These are phyloP conservation scores for Pristionchus fissidentatus DNA, from an alignment of 2,888 invertebrate genomes.

Conservation along the genomic window DNA sequence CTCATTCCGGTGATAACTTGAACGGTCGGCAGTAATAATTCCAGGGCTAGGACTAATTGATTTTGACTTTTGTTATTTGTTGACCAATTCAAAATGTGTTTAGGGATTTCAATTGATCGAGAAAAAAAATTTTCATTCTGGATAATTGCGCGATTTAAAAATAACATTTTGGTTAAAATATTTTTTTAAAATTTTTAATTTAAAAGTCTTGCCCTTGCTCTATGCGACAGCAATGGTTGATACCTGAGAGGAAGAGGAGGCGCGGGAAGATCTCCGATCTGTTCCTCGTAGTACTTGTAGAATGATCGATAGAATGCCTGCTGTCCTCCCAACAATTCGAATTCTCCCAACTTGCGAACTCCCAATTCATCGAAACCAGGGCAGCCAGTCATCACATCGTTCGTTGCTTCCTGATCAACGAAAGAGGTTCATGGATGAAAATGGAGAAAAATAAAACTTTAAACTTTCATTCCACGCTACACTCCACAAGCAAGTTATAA, in stretches of 20 bases:
- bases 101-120: neutral
- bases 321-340: conserved; percentile 75
- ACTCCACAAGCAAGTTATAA: too few species aligned
- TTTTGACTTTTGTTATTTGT: too few species aligned
- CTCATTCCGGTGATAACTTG: too few species aligned
- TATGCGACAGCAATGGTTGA: too few species aligned
- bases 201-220: neutral
- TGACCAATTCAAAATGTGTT: too few species aligned
- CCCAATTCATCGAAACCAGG: conserved; percentile 77
- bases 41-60: too few species aligned
- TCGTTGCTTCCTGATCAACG: conserved; percentile 77
- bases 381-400: conserved; percentile 75
- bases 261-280: conserved; percentile 66
- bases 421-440: conserved; percentile 29
- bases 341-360: conserved; percentile 75
- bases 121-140: neutral
- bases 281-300: conserved; percentile 69
- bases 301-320: conserved; percentile 67
- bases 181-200: too few species aligned
- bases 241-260: conserved; percentile 69
- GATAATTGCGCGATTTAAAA: too few species aligned
- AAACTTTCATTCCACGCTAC: neutral
- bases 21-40: too few species aligned
- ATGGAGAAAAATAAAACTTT: neutral
- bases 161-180: too few species aligned